Evolutionary conservation across 2,113 vertebrate genomes (phyloP).

Genomic region (Oophaga pumilio): DNA sequence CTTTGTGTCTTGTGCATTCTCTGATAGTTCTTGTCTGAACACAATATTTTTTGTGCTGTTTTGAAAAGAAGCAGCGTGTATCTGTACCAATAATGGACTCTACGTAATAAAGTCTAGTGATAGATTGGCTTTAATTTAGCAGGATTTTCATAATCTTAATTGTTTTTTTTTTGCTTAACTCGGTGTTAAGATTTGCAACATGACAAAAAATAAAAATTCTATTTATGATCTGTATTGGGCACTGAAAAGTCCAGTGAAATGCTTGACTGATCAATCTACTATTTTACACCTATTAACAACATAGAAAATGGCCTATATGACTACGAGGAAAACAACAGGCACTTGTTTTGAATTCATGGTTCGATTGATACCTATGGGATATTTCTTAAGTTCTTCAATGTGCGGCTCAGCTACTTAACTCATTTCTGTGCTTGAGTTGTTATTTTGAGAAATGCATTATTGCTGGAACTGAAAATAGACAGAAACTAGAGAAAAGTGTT

Average conservation of each 20-base stretch:
- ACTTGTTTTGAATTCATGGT: constrained; percentile 9
- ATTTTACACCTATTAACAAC: not conserved
- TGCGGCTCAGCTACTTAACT: constrained; percentile 37
- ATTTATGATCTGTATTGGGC: not conserved
- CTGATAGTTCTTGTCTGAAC: too few relatives aligned
- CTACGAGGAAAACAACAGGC: not conserved
- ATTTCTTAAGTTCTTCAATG: constrained; percentile 24
- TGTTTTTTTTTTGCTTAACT: too few relatives aligned
- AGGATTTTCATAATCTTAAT: too few relatives aligned
- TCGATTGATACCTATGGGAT: constrained; percentile 28
- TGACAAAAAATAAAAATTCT: too few relatives aligned
- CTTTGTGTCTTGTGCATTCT: too few relatives aligned
- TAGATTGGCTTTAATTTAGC: too few relatives aligned
- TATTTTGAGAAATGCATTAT: constrained; percentile 50
- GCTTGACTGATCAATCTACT: not conserved
- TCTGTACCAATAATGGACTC: too few relatives aligned
- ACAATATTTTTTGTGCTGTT: too few relatives aligned
- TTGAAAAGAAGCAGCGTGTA: too few relatives aligned
- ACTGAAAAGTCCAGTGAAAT: not conserved
- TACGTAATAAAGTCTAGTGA: too few relatives aligned
- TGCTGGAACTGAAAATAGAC: constrained; percentile 35
- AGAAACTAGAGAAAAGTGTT: constrained; percentile 30
- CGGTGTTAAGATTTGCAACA: too few relatives aligned
- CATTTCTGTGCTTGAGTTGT: constrained; percentile 43
- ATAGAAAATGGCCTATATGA: not conserved